A percentile compares a stretch with the other conserved stretches of the same genome.
These are phyloP conservation scores for Drosophila tropicalis DNA, from an alignment of 1,140 invertebrate species.

Conservation along the genomic window DNA sequence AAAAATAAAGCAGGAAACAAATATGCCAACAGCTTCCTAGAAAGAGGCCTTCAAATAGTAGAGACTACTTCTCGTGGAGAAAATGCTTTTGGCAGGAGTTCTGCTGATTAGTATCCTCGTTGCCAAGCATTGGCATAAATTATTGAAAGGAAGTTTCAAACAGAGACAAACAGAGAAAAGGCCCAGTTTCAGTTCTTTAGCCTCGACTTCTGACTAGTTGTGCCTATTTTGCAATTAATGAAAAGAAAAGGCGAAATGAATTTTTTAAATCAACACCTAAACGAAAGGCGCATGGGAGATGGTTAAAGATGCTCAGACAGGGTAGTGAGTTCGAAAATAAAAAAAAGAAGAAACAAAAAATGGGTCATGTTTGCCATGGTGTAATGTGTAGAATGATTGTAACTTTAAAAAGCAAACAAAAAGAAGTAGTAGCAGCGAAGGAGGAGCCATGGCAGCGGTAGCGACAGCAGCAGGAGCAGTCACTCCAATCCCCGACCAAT, in stretches of 20 bases:
- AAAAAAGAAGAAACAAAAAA: conserved; percentile 40
- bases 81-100: conserved; percentile 19
- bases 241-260: conserved; percentile 67
- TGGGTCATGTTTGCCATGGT: conserved; percentile 78
- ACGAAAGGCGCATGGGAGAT: not conserved
- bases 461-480: conserved; percentile 15
- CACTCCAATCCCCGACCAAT: conserved; percentile 9
- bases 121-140: conserved; percentile 28
- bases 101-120: conserved; percentile 7
- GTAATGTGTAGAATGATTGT: conserved; percentile 81
- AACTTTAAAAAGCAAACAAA: conserved; percentile 80
- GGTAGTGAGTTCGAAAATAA: too few species aligned
- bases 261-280: conserved; percentile 64
- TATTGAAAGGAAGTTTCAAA: conserved; percentile 49
- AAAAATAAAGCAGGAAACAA: conserved; percentile 11
- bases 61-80: not conserved
- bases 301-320: not conserved
- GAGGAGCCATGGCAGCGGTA: conserved; percentile 10
- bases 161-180: conserved; percentile 58
- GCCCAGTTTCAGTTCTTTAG: conserved; percentile 26
- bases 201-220: not conserved
- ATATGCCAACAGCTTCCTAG: conserved; percentile 5
- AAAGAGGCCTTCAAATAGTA: not conserved
- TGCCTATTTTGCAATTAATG: conserved; percentile 74
- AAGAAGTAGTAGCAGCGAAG: conserved; percentile 30